These are phyloP conservation scores for Limonius californicus DNA, from an alignment of 1,140 invertebrate genomes.

Conservation along the genomic window DNA sequence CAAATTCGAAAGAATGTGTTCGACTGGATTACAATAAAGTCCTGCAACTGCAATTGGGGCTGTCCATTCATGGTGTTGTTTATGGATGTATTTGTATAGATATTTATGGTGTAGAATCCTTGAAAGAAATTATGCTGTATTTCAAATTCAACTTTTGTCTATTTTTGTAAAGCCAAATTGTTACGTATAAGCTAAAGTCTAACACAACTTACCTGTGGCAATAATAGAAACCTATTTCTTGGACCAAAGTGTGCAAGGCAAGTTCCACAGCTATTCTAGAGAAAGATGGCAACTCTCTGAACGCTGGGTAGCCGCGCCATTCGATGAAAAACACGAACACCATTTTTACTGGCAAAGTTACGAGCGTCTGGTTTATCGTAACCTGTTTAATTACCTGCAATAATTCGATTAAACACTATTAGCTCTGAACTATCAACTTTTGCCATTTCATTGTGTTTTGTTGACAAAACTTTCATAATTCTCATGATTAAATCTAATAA, in stretches of 20 bases:
- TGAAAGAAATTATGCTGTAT: conserved; percentile 15
- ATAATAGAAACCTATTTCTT: conserved; percentile 86
- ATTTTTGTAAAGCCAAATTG: too few relatives aligned
- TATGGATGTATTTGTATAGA: conserved; percentile 81
- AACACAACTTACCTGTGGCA: conserved; percentile 64
- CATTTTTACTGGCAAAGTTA: conserved; percentile 58
- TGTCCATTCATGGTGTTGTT: conserved; percentile 85
- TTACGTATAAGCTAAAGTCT: background rate
- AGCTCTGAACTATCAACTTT: conserved; percentile 54
- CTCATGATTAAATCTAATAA: too few relatives aligned
- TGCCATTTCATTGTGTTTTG: too few relatives aligned
- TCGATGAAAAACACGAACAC: conserved; percentile 62
- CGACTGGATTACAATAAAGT: conserved; percentile 83
- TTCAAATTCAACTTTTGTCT: too few relatives aligned
- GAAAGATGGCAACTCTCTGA: conserved; percentile 74
- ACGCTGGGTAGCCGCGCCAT: conserved; percentile 63
- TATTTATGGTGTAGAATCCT: conserved; percentile 72
- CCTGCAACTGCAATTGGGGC: conserved; percentile 78
- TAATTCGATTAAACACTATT: conserved; percentile 49
- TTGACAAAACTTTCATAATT: too few relatives aligned
- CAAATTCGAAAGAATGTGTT: conserved; percentile 80
- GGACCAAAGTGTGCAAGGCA: conserved; percentile 71
- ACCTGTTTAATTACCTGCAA: conserved; percentile 55
- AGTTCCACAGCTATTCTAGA: conserved; percentile 79
- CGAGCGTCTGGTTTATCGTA: conserved; percentile 58